Evolutionary conservation across 1,140 invertebrate species (phyloP).

Genomic region (Homalodisca vitripennis): DNA sequence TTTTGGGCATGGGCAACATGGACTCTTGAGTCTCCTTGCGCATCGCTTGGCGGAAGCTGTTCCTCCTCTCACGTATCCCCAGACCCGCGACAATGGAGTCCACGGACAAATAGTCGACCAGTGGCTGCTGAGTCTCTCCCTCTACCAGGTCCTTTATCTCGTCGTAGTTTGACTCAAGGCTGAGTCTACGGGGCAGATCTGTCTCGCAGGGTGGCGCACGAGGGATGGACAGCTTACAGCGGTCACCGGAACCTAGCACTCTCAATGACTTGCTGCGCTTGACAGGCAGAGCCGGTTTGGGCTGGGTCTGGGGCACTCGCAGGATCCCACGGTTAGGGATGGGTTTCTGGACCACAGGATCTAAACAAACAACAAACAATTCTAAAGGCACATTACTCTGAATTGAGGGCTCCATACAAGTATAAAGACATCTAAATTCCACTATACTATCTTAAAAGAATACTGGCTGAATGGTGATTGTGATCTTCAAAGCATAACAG

Average conservation of each 20-base stretch:
- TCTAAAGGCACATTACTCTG: too few species aligned
- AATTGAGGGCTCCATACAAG: too few species aligned
- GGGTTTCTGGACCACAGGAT: conserved; percentile 30
- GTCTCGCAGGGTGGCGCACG: neutral
- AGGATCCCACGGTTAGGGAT: conserved; percentile 37
- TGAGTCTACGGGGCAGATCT: conserved; percentile 28
- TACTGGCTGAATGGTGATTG: too few species aligned
- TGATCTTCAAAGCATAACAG: too few species aligned
- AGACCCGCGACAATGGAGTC: conserved; percentile 43
- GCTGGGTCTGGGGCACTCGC: conserved; percentile 35
- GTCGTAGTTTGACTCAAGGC: conserved; percentile 38
- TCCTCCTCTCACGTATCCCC: conserved; percentile 47
- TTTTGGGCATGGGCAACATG: neutral
- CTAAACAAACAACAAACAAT: too few species aligned
- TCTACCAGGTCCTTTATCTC: conserved; percentile 28
- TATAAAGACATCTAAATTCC: too few species aligned
- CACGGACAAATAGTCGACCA: conserved; percentile 15
- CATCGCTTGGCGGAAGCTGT: conserved; percentile 50
- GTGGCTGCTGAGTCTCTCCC: conserved; percentile 2
- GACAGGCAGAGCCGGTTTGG: conserved; percentile 33
- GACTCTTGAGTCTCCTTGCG: conserved; percentile 37
- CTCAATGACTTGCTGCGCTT: conserved; percentile 50
- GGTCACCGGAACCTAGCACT: conserved; percentile 39
- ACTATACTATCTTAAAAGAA: too few species aligned
- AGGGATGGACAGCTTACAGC: conserved; percentile 33